phyloP scores from a whole-genome alignment of 2,888 invertebrate genomes.

The Serripes groenlandicus region DNA sequence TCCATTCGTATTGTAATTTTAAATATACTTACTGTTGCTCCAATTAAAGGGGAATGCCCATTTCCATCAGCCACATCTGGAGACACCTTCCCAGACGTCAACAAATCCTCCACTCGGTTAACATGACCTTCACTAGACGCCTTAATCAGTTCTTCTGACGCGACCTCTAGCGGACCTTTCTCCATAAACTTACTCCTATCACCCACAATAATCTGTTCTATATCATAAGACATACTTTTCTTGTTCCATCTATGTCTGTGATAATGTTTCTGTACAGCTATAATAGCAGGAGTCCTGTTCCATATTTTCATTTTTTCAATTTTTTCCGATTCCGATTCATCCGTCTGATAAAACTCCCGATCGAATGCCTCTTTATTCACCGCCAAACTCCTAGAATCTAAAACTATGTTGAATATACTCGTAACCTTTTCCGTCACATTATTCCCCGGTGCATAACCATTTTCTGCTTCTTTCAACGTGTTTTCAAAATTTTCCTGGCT shows the following conservation, averaged over 20 bases:
- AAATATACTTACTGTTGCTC: slow-evolving; percentile 82
- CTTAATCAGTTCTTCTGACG: slow-evolving; percentile 80
- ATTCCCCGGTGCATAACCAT: slow-evolving; percentile 59
- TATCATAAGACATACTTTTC: slow-evolving; percentile 73
- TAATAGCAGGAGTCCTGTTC: slow-evolving; percentile 83
- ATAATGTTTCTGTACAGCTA: slow-evolving; percentile 83
- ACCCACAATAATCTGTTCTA: slow-evolving; percentile 75
- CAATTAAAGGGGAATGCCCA: slow-evolving; percentile 84
- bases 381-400: slow-evolving; percentile 82
- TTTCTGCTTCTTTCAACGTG: slow-evolving; percentile 62
- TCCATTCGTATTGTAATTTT: too few relatives aligned
- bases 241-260: slow-evolving; percentile 75
- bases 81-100: slow-evolving; percentile 79
- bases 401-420: slow-evolving; percentile 78
- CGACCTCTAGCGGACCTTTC: slow-evolving; percentile 80
- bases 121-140: slow-evolving; percentile 80
- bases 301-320: slow-evolving; percentile 72
- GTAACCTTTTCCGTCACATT: slow-evolving; percentile 69
- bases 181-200: slow-evolving; percentile 75
- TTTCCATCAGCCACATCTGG: slow-evolving; percentile 84
- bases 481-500: slow-evolving; percentile 59
- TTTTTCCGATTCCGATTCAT: slow-evolving; percentile 47
- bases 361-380: slow-evolving; percentile 83
- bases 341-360: slow-evolving; percentile 78
- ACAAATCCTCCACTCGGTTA: slow-evolving; percentile 77